phyloP scores from a whole-genome alignment of 2,797 vertebrate genomes.

The Syngnathus rostellatus region DNA sequence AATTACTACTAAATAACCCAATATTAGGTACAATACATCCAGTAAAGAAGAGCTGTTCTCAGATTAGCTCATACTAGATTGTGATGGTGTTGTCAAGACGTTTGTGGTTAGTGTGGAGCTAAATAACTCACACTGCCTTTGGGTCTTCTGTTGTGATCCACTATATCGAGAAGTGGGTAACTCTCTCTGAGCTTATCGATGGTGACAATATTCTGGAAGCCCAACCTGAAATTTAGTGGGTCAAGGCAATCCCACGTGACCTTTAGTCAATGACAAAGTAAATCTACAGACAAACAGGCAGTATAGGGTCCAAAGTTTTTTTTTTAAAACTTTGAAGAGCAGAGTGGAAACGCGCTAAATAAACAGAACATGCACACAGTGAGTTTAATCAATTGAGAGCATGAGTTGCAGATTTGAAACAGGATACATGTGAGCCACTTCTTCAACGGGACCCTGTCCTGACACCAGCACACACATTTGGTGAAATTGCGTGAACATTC shows the following conservation, averaged over 20 bases:
- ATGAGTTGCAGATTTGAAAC: conserved; percentile 3
- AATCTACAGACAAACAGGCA: neutral
- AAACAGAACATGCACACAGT: conserved; percentile 17
- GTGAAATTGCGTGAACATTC: conserved; percentile 82
- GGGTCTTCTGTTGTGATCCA: conserved; percentile 85
- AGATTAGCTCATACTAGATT: neutral
- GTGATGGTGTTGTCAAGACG: neutral
- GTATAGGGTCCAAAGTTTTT: conserved; percentile 33
- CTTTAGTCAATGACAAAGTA: neutral
- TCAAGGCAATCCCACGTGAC: conserved; percentile 43
- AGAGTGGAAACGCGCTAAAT: conserved; percentile 9
- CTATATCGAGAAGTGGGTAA: conserved; percentile 86
- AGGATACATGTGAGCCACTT: conserved; percentile 90
- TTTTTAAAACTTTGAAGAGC: conserved; percentile 31
- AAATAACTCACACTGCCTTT: conserved; percentile 63
- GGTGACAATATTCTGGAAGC: conserved; percentile 83
- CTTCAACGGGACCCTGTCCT: conserved; percentile 83
- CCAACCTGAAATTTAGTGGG: conserved; percentile 68
- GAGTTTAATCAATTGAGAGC: conserved; percentile 20
- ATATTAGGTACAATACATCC: neutral
- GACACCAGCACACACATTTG: conserved; percentile 81
- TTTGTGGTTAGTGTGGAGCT: neutral
- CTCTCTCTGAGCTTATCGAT: conserved; percentile 81
- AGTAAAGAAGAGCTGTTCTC: neutral
- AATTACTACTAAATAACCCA: neutral